phyloP scores from a whole-genome alignment of 1,140 invertebrate species.

The Agraylea sexmaculata region DNA sequence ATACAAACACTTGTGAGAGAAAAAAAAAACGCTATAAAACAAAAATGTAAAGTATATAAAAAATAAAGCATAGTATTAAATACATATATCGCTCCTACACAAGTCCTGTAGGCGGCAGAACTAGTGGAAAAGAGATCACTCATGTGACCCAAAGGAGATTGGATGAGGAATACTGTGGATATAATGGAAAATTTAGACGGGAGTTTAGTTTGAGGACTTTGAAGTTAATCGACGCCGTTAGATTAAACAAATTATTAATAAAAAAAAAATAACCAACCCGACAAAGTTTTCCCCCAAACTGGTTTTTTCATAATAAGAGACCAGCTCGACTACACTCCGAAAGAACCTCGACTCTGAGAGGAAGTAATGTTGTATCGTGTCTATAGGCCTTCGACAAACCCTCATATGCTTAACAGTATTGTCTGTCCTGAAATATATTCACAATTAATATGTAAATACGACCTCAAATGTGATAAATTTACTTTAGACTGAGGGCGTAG shows the following conservation, averaged over 20 bases:
- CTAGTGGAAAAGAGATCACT: too few species aligned
- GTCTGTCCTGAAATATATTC: conserved; percentile 50
- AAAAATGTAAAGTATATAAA: background rate
- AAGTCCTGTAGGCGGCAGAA: too few species aligned
- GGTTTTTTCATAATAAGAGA: conserved; percentile 80
- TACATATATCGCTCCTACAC: too few species aligned
- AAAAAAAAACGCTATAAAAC: background rate
- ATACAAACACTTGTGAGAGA: background rate
- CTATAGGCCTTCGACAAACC: conserved; percentile 48
- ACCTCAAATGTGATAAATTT: conserved; percentile 28
- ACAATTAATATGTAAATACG: conserved; percentile 1
- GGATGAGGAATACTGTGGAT: too few species aligned
- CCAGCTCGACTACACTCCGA: conserved; percentile 74
- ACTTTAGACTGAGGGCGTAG: conserved; percentile 86
- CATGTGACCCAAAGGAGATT: too few species aligned
- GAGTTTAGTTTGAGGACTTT: too few species aligned
- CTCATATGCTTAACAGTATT: conserved; percentile 86
- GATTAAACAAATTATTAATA: conserved; percentile 7
- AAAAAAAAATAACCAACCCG: conserved; percentile 39
- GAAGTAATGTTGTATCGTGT: conserved; percentile 54
- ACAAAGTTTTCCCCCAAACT: conserved; percentile 85
- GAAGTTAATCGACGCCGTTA: too few species aligned
- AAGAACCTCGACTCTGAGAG: conserved; percentile 85
- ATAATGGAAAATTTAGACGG: too few species aligned
- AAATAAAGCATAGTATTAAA: conserved; percentile 2